phyloP scores from a whole-genome alignment of 2,888 invertebrate genomes.

The Callimorpha dominula region DNA sequence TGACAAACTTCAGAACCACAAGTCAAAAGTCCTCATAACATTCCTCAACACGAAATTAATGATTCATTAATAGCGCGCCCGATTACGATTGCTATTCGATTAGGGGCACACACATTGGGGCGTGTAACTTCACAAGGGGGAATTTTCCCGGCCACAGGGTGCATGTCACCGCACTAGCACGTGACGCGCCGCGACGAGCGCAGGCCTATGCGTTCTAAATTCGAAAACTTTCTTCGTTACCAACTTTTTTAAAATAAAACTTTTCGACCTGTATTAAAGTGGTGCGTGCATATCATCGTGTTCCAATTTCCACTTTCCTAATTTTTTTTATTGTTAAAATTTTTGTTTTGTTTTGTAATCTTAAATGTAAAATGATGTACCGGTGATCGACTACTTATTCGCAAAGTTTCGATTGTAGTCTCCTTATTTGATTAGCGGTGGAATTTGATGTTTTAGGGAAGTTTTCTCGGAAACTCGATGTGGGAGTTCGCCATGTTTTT shows the following conservation, averaged over 20 bases:
- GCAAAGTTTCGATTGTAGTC: constrained; percentile 64
- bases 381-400: constrained; percentile 57
- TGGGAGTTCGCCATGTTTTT: constrained; percentile 76
- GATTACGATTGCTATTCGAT: constrained; percentile 78
- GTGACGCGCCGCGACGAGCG: constrained; percentile 80
- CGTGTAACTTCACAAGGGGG: constrained; percentile 67
- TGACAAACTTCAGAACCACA: constrained; percentile 42
- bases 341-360: constrained; percentile 46
- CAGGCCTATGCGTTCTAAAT: constrained; percentile 76
- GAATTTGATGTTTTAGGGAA: constrained; percentile 75
- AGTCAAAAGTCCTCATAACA: constrained; percentile 69
- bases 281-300: constrained; percentile 28
- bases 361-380: constrained; percentile 58
- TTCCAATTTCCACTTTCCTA: constrained; percentile 17
- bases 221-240: constrained; percentile 53
- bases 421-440: constrained; percentile 75
- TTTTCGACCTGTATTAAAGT: constrained; percentile 26
- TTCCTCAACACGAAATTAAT: constrained; percentile 72
- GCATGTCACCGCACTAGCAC: constrained; percentile 81
- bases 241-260: constrained; percentile 28
- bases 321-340: constrained; percentile 23
- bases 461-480: constrained; percentile 80
- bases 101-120: constrained; percentile 64
- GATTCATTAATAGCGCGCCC: constrained; percentile 76
- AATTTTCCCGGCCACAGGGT: constrained; percentile 76